Percentiles rank a stretch among this genome's conserved stretches.
Evolutionary conservation across 1,140 invertebrate genomes (phyloP).

Genomic region (Pseudoatta argentina): DNA sequence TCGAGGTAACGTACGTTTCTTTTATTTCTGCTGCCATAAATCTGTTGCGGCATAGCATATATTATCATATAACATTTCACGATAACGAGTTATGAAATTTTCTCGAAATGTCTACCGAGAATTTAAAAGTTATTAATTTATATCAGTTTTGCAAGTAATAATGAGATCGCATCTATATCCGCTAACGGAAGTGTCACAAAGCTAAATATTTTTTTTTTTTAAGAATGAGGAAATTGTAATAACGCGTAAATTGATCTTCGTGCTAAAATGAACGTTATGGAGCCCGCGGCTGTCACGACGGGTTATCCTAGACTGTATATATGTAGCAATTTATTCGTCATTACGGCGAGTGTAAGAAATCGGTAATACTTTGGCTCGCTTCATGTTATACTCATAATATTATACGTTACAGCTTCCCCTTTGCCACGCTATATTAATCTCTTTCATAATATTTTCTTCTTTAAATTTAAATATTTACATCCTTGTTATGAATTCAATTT

Average conservation of each 20-base stretch:
- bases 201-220: conserved; percentile 13
- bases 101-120: neutral
- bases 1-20: neutral
- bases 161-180: neutral
- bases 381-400: conserved; percentile 31
- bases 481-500: neutral
- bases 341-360: conserved; percentile 54
- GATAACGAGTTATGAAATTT: neutral
- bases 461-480: neutral
- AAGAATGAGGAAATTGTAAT: conserved; percentile 32
- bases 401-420: neutral
- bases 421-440: conserved; percentile 33
- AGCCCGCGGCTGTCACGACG: conserved; percentile 37
- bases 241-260: conserved; percentile 22
- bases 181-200: neutral
- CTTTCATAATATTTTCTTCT: neutral
- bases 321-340: conserved; percentile 53
- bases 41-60: neutral
- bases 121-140: neutral
- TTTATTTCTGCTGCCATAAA: neutral
- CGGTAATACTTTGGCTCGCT: conserved; percentile 44
- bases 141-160: neutral
- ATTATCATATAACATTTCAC: neutral
- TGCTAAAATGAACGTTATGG: conserved; percentile 26
- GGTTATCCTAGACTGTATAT: conserved; percentile 24